Evolutionary conservation across 2,113 vertebrate species (phyloP), one percentile per base, ranked within the genome.

Genomic region (Myrmophylax atrothorax): DNA sequence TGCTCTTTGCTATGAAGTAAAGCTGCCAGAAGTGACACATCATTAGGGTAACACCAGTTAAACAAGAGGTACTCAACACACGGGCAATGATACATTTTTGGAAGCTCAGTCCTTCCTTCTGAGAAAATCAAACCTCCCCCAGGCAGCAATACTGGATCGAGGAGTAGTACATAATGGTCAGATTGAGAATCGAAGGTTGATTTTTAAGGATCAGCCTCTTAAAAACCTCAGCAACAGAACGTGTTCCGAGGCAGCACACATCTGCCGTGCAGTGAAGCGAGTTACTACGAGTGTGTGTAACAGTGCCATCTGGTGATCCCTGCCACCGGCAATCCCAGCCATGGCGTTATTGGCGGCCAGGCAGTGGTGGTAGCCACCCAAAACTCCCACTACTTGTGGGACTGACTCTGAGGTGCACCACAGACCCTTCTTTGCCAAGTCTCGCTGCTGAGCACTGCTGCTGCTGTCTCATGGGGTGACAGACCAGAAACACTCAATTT

Each of bases 281-380:
- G 4, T 12, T 18, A 9, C 1, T 9, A 37, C 0, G 50, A 55
- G 70, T 10, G 37, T 1, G 19, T 9, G 49, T 64, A 88, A 94
- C 79, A 86, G 85, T 80, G 90, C 94, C 95, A 88, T 40, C 87
- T 94, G 94, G 67, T 55, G 88, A 56, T 37, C 24, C 38, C 38
- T 42, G 38, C 33, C 33, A n/a, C 19, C n/a, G 49, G 64, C 15
- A 80, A 72, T n/a, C 58, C 35, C 9, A 7, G 56, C 46, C 63
- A 29, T 4, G 5, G 4, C 4, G 2, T 5, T 12, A 7, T 2
- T 22, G 60, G 20, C 3, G 1, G 64, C 53, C 4, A 1, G 6
- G 25, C 80, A 47, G 5, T 14, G 2, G 8, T 3, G 59, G 38
- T 59, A 35, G 24, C 42, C 59, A 7, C 55, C n/a, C 87, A 14